These are phyloP conservation scores for Vanessa cardui DNA, from an alignment of 2,888 invertebrate species.

Conservation along the genomic window DNA sequence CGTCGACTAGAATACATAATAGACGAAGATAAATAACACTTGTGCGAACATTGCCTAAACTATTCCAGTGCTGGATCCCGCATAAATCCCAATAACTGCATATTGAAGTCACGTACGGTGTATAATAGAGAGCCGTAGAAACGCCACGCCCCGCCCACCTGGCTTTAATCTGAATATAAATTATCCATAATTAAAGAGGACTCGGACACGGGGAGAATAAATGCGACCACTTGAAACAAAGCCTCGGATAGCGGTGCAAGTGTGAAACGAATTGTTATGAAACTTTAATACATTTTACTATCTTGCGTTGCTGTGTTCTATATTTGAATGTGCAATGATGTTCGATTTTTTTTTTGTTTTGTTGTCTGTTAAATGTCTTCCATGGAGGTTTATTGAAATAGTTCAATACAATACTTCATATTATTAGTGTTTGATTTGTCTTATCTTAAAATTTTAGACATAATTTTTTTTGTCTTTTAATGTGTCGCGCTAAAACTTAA, in stretches of 20 bases:
- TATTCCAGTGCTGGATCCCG: constrained; percentile 41
- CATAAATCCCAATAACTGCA: constrained; percentile 55
- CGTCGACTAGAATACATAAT: constrained; percentile 21
- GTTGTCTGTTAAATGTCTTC: no score
- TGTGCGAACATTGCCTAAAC: constrained; percentile 36
- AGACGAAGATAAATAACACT: constrained; percentile 26
- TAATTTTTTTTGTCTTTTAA: no score
- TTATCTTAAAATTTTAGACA: no score
- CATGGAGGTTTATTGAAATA: neutral
- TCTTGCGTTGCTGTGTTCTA: neutral
- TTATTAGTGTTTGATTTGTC: neutral
- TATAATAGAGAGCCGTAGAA: constrained; percentile 54
- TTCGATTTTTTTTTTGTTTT: neutral
- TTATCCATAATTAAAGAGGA: constrained; percentile 81
- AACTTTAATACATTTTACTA: constrained; percentile 9
- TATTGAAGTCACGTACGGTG: constrained; percentile 63
- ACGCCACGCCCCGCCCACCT: constrained; percentile 59
- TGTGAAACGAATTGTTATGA: constrained; percentile 21
- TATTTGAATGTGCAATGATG: neutral
- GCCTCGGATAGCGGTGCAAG: constrained; percentile 52
- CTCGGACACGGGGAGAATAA: constrained; percentile 79
- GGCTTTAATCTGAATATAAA: constrained; percentile 81
- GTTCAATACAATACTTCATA: neutral
- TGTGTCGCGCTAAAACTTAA: no score
- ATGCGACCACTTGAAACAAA: constrained; percentile 80